phyloP scores from a whole-genome alignment of 2,797 vertebrate species.

The Artibeus lituratus region DNA sequence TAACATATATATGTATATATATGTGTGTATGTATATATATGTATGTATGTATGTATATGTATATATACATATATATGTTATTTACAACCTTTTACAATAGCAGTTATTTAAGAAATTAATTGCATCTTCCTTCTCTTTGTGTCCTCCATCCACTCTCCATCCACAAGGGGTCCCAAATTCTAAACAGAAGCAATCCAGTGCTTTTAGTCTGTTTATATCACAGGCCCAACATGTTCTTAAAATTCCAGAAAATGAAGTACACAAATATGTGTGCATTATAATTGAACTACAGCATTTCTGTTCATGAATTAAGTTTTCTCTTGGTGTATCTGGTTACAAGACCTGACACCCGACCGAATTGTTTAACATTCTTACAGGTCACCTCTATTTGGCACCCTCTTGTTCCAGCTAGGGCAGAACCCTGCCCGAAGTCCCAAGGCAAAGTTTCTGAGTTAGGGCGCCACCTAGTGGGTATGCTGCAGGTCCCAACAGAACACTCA shows the following conservation, averaged over 20 bases:
- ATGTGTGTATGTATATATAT: no score
- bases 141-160: not conserved
- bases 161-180: conserved; percentile 69
- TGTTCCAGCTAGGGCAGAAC: not conserved
- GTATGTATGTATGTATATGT: accelerated
- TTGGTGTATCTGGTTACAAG: not conserved
- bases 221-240: conserved; percentile 64
- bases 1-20: no score
- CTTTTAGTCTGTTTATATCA: conserved; percentile 76
- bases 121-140: conserved; percentile 46
- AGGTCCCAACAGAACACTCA: not conserved
- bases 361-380: not conserved
- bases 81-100: not conserved
- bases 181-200: conserved; percentile 66
- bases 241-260: conserved; percentile 73
- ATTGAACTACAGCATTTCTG: not conserved
- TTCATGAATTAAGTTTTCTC: not conserved
- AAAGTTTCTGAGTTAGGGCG: not conserved
- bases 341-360: not conserved
- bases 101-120: not conserved
- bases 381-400: not conserved
- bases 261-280: conserved; percentile 60
- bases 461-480: conserved; percentile 16
- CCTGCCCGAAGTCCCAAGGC: not conserved
- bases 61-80: not conserved